Conservation (phyloP, 2,113 vertebrate species). For the Hippocampus mohnikei region DNA sequence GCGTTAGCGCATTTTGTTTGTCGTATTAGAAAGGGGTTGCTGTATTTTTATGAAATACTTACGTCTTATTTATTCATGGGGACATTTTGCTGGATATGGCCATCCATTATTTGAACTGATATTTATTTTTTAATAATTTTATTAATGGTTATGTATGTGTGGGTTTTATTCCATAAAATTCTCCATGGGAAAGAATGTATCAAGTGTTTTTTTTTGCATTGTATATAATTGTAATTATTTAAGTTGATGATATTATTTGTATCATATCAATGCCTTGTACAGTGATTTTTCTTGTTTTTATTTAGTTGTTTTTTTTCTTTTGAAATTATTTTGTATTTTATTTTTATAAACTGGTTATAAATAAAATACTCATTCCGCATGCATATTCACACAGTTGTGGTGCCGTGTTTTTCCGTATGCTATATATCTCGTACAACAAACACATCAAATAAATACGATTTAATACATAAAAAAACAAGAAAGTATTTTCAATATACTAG, state of each 20-base stretch:
- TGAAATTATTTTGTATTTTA: slow-evolving; percentile 99
- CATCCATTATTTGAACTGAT: slow-evolving; percentile 41
- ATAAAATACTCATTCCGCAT: slow-evolving; percentile 99
- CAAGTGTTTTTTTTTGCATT: slow-evolving; percentile 64
- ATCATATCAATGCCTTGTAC: slow-evolving; percentile 98
- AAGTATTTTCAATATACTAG: too few species aligned
- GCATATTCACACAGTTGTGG: slow-evolving; percentile 68
- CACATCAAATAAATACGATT: too few species aligned
- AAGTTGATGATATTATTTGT: slow-evolving; percentile 90
- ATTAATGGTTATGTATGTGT: slow-evolving; percentile 57
- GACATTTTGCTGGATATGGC: slow-evolving; percentile 40
- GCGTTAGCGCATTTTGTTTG: slow-evolving; percentile 40
- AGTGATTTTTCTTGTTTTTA: slow-evolving; percentile 83
- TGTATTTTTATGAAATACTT: slow-evolving; percentile 29
- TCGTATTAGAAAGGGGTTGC: slow-evolving; percentile 3
- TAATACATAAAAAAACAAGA: too few species aligned
- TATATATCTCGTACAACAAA: neutral
- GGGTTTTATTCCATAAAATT: slow-evolving; percentile 65
- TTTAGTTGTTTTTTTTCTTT: slow-evolving; percentile 82
- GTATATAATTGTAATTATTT: slow-evolving; percentile 99
- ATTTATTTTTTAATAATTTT: slow-evolving; percentile 44
- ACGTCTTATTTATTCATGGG: slow-evolving; percentile 52
- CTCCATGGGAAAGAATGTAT: slow-evolving; percentile 69
- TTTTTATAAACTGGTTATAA: slow-evolving; percentile 99
- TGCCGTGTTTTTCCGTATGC: neutral